These are phyloP conservation scores for Tenthredo amoena DNA, from an alignment of 2,888 invertebrate genomes.

Conservation along the genomic window DNA sequence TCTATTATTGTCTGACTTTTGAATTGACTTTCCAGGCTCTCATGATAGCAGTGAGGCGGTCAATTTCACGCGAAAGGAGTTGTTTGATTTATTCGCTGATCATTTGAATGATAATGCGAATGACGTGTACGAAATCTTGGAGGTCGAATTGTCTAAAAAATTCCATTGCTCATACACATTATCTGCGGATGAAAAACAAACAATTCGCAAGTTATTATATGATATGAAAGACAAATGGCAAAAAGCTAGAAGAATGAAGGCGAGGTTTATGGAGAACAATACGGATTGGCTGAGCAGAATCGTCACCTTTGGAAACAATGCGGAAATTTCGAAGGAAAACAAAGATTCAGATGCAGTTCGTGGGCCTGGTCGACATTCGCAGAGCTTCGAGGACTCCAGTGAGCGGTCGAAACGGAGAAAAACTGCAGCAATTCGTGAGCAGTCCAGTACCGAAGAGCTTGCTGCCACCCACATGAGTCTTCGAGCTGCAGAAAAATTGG, in stretches of 20 bases:
- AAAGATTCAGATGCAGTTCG: slow-evolving; percentile 11
- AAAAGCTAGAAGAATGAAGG: slow-evolving; percentile 15
- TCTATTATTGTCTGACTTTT: no score
- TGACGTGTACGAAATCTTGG: slow-evolving; percentile 12
- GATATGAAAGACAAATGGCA: slow-evolving; percentile 1
- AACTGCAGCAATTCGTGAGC: slow-evolving; percentile 48
- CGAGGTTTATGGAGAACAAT: slow-evolving; percentile 19
- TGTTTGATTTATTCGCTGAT: slow-evolving; percentile 19
- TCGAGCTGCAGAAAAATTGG: neutral
- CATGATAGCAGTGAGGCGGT: no score
- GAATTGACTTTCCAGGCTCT: no score
- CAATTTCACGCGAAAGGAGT: neutral
- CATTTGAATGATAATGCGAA: slow-evolving; percentile 32
- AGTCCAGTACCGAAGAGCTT: slow-evolving; percentile 50
- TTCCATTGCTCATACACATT: neutral
- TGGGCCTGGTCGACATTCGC: slow-evolving; percentile 38
- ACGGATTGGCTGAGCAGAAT: slow-evolving; percentile 22
- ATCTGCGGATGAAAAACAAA: slow-evolving; percentile 29
- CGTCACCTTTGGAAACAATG: slow-evolving; percentile 2
- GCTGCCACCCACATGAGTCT: slow-evolving; percentile 48
- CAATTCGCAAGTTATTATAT: slow-evolving; percentile 1
- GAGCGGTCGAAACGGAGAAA: slow-evolving; percentile 47
- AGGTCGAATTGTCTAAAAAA: slow-evolving; percentile 19
- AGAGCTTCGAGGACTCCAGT: slow-evolving; percentile 51
- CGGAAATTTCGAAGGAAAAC: slow-evolving; percentile 7